A percentile compares a stretch with the other conserved stretches of the same genome.
These are phyloP conservation scores for Drosophila hamatofila DNA, from an alignment of 2,888 invertebrate species.

Conservation along the genomic window DNA sequence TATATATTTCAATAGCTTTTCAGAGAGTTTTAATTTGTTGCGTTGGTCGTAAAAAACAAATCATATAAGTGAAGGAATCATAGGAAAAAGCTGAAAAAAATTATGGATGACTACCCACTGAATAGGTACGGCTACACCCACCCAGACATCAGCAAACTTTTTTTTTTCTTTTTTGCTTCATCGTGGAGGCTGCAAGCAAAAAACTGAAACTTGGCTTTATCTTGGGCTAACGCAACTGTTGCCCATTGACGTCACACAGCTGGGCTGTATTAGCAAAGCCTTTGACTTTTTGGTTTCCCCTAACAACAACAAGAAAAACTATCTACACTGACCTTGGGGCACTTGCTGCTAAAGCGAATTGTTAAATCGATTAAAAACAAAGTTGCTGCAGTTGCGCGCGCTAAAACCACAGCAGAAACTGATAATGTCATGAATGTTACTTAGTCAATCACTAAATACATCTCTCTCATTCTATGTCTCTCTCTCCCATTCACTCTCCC, in stretches of 20 bases:
- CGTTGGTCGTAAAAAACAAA: constrained; percentile 25
- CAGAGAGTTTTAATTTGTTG: constrained; percentile 12
- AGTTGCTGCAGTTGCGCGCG: constrained; percentile 32
- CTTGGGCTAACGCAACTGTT: constrained; percentile 11
- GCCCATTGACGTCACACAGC: constrained; percentile 67
- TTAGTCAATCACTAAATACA: constrained; percentile 45
- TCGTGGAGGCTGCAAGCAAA: constrained; percentile 26
- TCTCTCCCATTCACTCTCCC: not conserved
- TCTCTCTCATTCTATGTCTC: not conserved
- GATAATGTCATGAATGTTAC: constrained; percentile 60
- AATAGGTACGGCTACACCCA: constrained; percentile 29
- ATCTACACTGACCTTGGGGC: constrained; percentile 46
- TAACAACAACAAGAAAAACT: constrained; percentile 10
- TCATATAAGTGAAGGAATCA: constrained; percentile 9
- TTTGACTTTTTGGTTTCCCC: constrained; percentile 65
- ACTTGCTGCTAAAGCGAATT: constrained; percentile 45
- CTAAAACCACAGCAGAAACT: constrained; percentile 36
- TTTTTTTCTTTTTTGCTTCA: not conserved
- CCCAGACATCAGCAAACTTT: constrained; percentile 10
- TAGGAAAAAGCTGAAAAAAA: constrained; percentile 10
- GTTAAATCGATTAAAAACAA: constrained; percentile 73
- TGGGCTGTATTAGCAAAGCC: constrained; percentile 32
- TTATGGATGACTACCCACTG: not conserved
- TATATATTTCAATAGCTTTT: not conserved
- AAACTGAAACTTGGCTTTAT: constrained; percentile 24